Conservation (phyloP, 2,888 invertebrate genomes). For the Hesperia comma region DNA sequence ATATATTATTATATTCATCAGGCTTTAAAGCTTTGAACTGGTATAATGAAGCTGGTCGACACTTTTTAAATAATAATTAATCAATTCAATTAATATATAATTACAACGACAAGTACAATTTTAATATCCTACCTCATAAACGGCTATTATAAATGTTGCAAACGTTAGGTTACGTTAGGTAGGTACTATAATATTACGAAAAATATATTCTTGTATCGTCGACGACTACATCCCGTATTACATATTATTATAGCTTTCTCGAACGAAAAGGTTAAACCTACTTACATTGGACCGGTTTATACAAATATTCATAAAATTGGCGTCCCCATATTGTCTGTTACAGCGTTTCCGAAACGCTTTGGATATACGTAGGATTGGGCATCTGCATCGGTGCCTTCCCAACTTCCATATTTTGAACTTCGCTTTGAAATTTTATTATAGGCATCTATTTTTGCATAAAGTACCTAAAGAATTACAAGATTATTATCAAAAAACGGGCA, state of each 20-base stretch:
- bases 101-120: conserved; percentile 1
- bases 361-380: neutral
- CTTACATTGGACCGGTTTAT: conserved; percentile 26
- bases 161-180: too few species aligned
- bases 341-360: conserved; percentile 17
- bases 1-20: neutral
- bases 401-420: neutral
- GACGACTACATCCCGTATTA: neutral
- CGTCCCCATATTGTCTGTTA: conserved; percentile 27
- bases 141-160: conserved; percentile 14
- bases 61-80: neutral
- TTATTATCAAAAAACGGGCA: too few species aligned
- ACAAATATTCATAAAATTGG: conserved; percentile 20
- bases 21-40: conserved; percentile 13
- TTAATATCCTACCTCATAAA: conserved; percentile 5
- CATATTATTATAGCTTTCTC: conserved; percentile 2
- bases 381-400: too few species aligned
- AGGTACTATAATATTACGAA: conserved; percentile 25
- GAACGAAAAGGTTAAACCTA: conserved; percentile 7
- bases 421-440: neutral
- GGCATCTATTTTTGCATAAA: too few species aligned
- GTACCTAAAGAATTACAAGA: too few species aligned
- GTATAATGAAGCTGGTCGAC: conserved; percentile 1
- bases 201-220: conserved; percentile 30
- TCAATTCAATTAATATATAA: neutral